These are phyloP conservation scores for Didymodactylos carnosus DNA, from an alignment of 2,888 invertebrate species.

Conservation along the genomic window DNA sequence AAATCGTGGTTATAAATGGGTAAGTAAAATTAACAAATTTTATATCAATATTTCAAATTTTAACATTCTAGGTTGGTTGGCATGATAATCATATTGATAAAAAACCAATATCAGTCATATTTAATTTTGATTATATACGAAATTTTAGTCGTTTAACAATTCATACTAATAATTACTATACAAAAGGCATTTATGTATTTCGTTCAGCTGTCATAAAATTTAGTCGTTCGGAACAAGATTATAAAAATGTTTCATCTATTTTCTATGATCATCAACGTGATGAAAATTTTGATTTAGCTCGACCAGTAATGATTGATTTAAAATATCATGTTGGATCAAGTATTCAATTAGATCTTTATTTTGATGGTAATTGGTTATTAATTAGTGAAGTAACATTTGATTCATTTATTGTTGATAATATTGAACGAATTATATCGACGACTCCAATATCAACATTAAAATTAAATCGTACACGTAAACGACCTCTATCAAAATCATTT, in stretches of 20 bases:
- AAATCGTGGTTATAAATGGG: neutral
- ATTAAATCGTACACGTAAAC: too few species aligned
- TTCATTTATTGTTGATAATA: neutral
- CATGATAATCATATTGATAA: neutral
- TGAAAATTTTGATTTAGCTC: neutral
- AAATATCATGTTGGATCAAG: neutral
- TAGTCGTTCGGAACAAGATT: neutral
- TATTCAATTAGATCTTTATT: neutral
- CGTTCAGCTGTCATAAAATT: neutral
- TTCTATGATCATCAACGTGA: neutral
- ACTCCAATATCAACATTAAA: too few species aligned
- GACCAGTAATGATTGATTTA: neutral
- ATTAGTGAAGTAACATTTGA: neutral
- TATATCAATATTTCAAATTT: neutral
- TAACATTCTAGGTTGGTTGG: slow-evolving; percentile 1
- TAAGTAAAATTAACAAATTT: neutral
- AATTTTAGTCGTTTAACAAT: neutral
- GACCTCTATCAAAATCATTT: too few species aligned
- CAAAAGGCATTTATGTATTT: neutral
- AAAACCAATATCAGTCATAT: neutral
- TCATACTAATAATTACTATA: neutral
- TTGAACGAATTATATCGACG: too few species aligned
- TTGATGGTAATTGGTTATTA: neutral
- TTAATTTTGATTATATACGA: neutral
- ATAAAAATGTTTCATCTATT: neutral